A percentile compares a stretch with the other conserved stretches of the same genome.
Evolutionary conservation across 2,888 invertebrate genomes (phyloP).

Genomic region (Erebia aethiops): DNA sequence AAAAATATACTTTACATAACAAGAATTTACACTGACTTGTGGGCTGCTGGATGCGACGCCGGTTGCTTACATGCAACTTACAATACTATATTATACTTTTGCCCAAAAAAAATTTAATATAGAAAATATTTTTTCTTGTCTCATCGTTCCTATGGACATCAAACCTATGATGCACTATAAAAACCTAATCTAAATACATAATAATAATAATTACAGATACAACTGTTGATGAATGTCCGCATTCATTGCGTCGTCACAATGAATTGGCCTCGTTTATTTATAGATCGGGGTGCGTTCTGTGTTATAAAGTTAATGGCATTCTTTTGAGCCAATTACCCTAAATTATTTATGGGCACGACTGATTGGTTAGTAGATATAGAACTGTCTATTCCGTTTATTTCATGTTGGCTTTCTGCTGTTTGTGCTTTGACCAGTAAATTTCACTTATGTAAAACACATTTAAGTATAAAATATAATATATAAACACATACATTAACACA

Average conservation of each 20-base stretch:
- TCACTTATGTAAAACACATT: too few relatives aligned
- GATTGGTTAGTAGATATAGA: constrained; percentile 11
- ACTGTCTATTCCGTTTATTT: not conserved
- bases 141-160: constrained; percentile 41
- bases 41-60: too few relatives aligned
- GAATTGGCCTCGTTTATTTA: constrained; percentile 55
- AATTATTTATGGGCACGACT: constrained; percentile 14
- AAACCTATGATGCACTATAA: too few relatives aligned
- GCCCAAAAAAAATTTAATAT: too few relatives aligned
- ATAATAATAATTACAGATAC: constrained; percentile 36
- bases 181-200: too few relatives aligned
- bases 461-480: too few relatives aligned
- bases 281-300: constrained; percentile 50
- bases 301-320: constrained; percentile 15
- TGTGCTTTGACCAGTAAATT: not conserved
- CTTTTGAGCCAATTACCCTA: constrained; percentile 10
- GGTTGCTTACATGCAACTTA: too few relatives aligned
- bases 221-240: constrained; percentile 43
- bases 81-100: too few relatives aligned
- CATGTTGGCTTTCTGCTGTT: not conserved
- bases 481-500: too few relatives aligned
- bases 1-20: too few relatives aligned
- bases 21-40: too few relatives aligned
- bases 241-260: constrained; percentile 64
- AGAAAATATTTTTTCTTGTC: too few relatives aligned